Evolutionary conservation across 2,113 vertebrate genomes (phyloP).

Genomic region (Mus musculus): DNA sequence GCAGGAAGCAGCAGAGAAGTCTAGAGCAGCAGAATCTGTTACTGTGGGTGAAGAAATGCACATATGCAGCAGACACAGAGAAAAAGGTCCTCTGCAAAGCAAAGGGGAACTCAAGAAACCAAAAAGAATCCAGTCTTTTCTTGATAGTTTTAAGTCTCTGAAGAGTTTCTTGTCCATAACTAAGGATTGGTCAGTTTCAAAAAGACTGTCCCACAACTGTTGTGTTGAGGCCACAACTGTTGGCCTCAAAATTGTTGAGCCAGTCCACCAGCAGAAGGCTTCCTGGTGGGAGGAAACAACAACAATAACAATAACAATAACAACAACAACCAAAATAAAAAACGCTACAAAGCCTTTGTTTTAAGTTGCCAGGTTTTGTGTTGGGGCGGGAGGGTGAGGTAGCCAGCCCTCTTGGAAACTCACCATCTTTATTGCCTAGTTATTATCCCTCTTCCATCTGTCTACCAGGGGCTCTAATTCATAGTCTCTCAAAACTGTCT

Average conservation of each 20-base stretch:
- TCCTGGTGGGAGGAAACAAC: not conserved
- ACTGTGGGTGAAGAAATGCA: not conserved
- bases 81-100: not conserved
- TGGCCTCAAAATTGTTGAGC: not conserved
- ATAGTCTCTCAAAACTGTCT: not conserved
- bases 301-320: no score
- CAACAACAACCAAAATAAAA: no score
- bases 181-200: not conserved
- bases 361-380: not conserved
- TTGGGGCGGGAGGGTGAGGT: not conserved
- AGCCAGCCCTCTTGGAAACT: not conserved
- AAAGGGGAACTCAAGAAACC: not conserved
- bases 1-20: not conserved
- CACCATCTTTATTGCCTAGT: not conserved
- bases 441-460: not conserved
- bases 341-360: not conserved
- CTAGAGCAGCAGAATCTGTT: not conserved
- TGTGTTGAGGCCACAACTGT: not conserved
- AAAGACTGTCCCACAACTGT: not conserved
- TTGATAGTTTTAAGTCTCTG: not conserved
- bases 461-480: not conserved
- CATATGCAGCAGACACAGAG: not conserved
- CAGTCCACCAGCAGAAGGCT: not conserved
- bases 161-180: not conserved
- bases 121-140: not conserved